Conservation (phyloP, 2,113 vertebrate genomes). For the Colossoma macropomum region DNA sequence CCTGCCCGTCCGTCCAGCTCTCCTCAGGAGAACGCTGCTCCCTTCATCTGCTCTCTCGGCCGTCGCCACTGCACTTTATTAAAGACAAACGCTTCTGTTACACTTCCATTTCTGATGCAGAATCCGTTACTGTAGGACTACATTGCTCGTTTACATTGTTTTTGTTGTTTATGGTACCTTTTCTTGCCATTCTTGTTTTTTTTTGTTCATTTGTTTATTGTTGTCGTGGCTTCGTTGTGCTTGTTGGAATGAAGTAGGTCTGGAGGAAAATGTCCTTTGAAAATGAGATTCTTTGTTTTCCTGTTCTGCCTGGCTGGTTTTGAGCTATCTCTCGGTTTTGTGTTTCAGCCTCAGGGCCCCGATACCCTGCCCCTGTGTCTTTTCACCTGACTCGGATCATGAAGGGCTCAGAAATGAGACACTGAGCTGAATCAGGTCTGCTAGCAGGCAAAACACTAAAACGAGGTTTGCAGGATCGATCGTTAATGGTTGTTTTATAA, state of each 20-base stretch:
- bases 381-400: neutral
- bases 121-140: neutral
- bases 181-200: neutral
- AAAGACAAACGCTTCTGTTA: neutral
- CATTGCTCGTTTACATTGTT: neutral
- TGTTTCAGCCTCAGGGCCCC: no score
- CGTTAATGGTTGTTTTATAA: no score
- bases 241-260: neutral
- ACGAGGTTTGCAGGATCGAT: no score
- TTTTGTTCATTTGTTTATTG: neutral
- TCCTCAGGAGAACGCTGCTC: neutral
- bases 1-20: conserved; percentile 20
- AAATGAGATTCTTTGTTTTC: no score
- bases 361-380: no score
- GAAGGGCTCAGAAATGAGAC: neutral
- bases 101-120: neutral
- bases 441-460: neutral
- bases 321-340: no score
- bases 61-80: neutral
- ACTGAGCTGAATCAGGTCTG: neutral
- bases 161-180: conserved; percentile 32
- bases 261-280: no score
- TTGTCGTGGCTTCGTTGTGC: neutral
- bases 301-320: neutral
- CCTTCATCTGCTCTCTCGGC: neutral